Evolutionary conservation across 2,797 vertebrate species (phyloP).

Genomic region (Merluccius polli): DNA sequence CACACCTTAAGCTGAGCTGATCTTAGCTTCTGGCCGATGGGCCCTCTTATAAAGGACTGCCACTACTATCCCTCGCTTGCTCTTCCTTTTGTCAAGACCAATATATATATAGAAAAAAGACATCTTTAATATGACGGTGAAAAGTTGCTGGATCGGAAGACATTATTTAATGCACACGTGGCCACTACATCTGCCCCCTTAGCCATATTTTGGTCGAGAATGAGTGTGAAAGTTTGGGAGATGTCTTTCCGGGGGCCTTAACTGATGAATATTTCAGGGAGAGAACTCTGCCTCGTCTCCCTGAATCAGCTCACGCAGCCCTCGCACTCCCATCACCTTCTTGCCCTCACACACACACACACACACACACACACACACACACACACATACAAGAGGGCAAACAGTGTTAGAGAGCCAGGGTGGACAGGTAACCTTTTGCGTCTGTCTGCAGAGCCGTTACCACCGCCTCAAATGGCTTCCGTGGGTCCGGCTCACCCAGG

Average conservation of each 20-base stretch:
- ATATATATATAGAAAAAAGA: constrained; percentile 3
- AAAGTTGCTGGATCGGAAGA: constrained; percentile 34
- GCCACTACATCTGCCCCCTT: constrained; percentile 33
- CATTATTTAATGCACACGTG: constrained; percentile 43
- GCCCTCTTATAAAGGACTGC: not conserved
- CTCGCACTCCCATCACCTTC: constrained; percentile 18
- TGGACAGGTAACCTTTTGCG: constrained; percentile 64
- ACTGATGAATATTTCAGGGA: constrained; percentile 67
- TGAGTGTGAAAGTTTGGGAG: constrained; percentile 47
- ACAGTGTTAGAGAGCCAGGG: constrained; percentile 44
- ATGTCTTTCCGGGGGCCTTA: constrained; percentile 39
- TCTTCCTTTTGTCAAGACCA: constrained; percentile 21
- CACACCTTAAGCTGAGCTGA: constrained; percentile 5
- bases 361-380: constrained; percentile 41
- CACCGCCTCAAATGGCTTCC: constrained; percentile 16
- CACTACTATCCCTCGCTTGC: constrained; percentile 1
- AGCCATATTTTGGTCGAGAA: constrained; percentile 36
- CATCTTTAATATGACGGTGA: constrained; percentile 10
- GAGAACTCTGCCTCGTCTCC: constrained; percentile 55
- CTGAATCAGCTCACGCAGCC: constrained; percentile 56
- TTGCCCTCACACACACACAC: not conserved
- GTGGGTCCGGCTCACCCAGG: constrained; percentile 12
- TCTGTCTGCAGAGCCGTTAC: constrained; percentile 38
- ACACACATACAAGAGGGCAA: constrained; percentile 24
- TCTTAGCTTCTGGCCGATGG: constrained; percentile 1